phyloP scores from a whole-genome alignment of 2,113 vertebrate species.

The Tenebrosternarchus preto region DNA sequence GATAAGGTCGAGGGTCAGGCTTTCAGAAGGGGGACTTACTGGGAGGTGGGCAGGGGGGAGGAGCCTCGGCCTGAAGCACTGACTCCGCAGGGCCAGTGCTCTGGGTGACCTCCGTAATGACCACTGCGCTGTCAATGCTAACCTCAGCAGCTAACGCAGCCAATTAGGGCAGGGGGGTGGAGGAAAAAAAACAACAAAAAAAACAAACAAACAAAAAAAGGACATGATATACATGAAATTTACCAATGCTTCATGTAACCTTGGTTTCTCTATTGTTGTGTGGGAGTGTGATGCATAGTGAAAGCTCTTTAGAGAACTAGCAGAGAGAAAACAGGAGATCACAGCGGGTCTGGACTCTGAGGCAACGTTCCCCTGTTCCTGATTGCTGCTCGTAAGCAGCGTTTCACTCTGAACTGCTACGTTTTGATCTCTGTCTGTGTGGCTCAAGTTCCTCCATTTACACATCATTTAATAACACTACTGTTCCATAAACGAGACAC shows the following conservation, averaged over 20 bases:
- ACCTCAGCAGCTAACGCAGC: slow-evolving; percentile 58
- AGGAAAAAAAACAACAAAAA: slow-evolving; percentile 32
- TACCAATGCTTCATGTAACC: neutral
- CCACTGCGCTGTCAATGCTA: slow-evolving; percentile 65
- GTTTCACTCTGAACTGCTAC: too few species aligned
- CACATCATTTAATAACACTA: neutral
- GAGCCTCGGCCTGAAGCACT: slow-evolving; percentile 44
- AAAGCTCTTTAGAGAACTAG: neutral
- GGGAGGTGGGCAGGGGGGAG: slow-evolving; percentile 55
- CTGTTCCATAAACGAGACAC: neutral
- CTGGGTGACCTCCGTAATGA: slow-evolving; percentile 64
- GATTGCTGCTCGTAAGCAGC: too few species aligned
- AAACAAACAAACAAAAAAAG: neutral
- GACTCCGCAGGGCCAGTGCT: slow-evolving; percentile 68
- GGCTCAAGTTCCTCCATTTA: neutral
- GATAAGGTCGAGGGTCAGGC: slow-evolving; percentile 4
- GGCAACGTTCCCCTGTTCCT: too few species aligned
- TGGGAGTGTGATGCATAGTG: neutral
- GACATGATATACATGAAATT: slow-evolving; percentile 4
- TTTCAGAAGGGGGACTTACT: slow-evolving; percentile 66
- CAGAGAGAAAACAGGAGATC: neutral
- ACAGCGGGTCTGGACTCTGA: too few species aligned
- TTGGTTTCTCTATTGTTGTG: neutral
- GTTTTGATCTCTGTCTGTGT: neutral
- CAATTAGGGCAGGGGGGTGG: slow-evolving; percentile 39